phyloP scores from a whole-genome alignment of 2,113 vertebrate species.

The Cairina moschata region DNA sequence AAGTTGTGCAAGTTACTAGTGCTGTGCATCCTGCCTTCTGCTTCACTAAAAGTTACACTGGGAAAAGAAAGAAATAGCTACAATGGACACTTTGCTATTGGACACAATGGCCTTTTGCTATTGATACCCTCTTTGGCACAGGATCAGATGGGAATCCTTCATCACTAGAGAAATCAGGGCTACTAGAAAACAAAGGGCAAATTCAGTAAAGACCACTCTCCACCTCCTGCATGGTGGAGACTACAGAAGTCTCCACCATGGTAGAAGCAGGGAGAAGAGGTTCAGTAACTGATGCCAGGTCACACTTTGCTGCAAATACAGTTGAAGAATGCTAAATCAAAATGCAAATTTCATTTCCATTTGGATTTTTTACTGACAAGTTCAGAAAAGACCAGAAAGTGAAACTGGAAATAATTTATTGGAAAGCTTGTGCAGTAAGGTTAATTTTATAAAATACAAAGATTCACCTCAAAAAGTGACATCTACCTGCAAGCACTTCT shows the following conservation, averaged over 20 bases:
- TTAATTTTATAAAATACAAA: conserved; percentile 43
- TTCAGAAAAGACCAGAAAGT: conserved; percentile 14
- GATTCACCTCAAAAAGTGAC: background rate
- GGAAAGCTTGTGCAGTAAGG: background rate
- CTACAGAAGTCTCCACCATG: background rate
- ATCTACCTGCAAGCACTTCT: background rate
- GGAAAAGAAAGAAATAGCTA: background rate
- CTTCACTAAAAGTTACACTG: background rate
- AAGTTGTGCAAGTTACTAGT: background rate
- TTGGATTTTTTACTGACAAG: background rate
- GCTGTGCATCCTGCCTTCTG: background rate
- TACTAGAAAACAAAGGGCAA: background rate
- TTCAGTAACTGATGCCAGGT: background rate
- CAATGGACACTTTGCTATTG: background rate
- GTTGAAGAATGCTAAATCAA: background rate
- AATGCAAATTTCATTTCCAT: conserved; percentile 9
- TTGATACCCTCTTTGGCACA: background rate
- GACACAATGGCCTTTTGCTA: background rate
- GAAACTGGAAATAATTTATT: conserved; percentile 9
- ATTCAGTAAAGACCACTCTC: background rate
- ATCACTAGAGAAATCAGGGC: background rate
- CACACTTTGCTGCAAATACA: background rate
- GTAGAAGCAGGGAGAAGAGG: background rate
- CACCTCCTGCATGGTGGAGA: background rate
- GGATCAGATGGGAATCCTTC: background rate